Base-by-base conservation (phyloP, 2,888 invertebrate species). In the Drosophila meridionalis region DNA sequence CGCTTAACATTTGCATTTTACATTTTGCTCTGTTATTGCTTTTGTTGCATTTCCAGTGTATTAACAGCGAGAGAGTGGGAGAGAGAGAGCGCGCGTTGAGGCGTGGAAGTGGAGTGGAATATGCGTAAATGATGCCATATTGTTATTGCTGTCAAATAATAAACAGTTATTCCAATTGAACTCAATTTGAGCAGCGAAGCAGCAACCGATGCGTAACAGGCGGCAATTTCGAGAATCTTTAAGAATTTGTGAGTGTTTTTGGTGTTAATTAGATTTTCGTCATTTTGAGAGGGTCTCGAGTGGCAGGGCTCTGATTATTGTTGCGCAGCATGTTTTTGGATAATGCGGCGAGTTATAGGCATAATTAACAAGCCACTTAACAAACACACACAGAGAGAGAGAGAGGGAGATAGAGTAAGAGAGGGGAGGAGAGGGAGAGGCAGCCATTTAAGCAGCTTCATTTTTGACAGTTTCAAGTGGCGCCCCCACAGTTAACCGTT, bases 351-450 rank as follows among this genome's bases (percentile, higher is more conserved):
- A 83, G 69, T 59, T 65, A 78, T 81, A 50, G 70, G 66, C 76
- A 82, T 89, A 90, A 89, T 85, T 89, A 85, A 89, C 90, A 85
- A 89, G 85, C 83, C 90, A 85, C 85, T 85, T 85, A 88, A 87
- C 85, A 76, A 66, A 69, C 65, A 62, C 68, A 62, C 56, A 42
- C 40, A 38, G 32, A 43, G 26, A 36, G 30, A 64, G 26, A 62
- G 34, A 50, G 42, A 20, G 36, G 34, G 50, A 45, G 20, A 20
- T 20, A 20, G 20, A 20, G 20, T 20, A 20, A 20, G 20, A 20
- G 0, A 20, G 20, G 20, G 20, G 1, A 20, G 20, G 20, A 20
- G 36, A 11, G 11, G 12, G 38, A 38, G 38, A 32, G 32, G 32
- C 12, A 38, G 57, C 36, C 62, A 64, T 76, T 78, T 64, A 78